These are phyloP conservation scores for Otis tarda DNA, from an alignment of 2,113 vertebrate genomes.

Conservation along the genomic window DNA sequence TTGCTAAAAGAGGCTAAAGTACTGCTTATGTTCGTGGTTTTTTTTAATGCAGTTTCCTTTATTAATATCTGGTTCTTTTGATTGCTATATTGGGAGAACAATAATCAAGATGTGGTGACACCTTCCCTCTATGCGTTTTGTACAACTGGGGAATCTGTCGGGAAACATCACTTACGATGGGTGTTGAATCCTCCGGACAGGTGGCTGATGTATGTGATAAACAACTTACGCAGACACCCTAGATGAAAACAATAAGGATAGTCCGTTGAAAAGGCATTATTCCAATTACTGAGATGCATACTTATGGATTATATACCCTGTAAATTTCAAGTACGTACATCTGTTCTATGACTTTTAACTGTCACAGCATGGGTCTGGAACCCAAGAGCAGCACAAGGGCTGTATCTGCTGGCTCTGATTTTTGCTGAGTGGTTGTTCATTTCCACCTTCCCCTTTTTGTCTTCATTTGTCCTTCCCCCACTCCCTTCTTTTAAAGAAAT, in stretches of 20 bases:
- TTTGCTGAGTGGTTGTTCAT: not conserved
- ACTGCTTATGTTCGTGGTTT: not conserved
- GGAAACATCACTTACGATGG: conserved; percentile 69
- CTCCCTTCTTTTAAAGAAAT: not conserved
- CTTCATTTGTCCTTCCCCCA: not conserved
- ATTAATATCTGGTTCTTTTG: not conserved
- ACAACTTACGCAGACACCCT: conserved; percentile 80
- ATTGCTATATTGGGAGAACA: not conserved
- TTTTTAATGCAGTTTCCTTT: not conserved
- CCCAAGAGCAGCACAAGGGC: not conserved
- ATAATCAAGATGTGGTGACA: not conserved
- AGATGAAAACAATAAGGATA: not conserved
- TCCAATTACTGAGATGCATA: not conserved
- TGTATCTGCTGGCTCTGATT: not conserved
- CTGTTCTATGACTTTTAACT: not conserved
- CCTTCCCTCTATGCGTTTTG: not conserved
- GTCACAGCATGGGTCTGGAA: not conserved
- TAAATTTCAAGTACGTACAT: not conserved
- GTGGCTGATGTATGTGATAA: not conserved
- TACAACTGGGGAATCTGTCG: not conserved
- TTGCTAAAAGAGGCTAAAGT: not conserved
- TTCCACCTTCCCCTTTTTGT: not conserved
- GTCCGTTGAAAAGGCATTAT: not conserved
- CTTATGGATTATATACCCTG: not conserved
- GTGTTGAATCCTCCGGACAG: conserved; percentile 72